These are phyloP conservation scores for Dicerorhinus sumatrensis DNA, from an alignment of 2,113 vertebrate genomes.

Conservation along the genomic window DNA sequence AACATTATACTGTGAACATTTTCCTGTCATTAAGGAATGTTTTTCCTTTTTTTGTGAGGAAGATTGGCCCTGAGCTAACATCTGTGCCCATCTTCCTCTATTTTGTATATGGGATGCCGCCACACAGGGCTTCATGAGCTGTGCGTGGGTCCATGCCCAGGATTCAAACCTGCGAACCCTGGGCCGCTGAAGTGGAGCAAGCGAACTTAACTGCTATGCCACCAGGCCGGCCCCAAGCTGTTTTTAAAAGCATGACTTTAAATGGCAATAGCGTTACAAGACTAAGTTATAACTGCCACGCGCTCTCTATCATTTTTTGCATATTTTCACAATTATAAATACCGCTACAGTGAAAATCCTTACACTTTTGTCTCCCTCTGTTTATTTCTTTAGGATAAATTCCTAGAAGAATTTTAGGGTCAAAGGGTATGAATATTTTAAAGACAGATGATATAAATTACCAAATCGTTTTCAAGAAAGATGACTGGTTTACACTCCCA, in stretches of 20 bases:
- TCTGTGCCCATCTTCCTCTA: too few relatives aligned
- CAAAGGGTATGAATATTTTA: not conserved
- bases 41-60: too few relatives aligned
- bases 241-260: not conserved
- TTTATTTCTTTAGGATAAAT: not conserved
- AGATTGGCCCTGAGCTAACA: too few relatives aligned
- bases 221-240: too few relatives aligned
- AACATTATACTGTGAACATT: not conserved
- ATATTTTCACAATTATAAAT: accelerated
- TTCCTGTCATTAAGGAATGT: not conserved
- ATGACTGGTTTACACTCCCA: accelerated
- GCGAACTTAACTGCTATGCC: too few relatives aligned
- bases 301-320: not conserved
- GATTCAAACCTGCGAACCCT: too few relatives aligned
- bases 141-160: too few relatives aligned
- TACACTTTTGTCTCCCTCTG: not conserved
- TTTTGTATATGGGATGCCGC: too few relatives aligned
- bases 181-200: too few relatives aligned
- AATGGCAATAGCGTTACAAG: too few relatives aligned
- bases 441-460: not conserved
- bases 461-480: not conserved
- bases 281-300: accelerated
- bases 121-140: too few relatives aligned
- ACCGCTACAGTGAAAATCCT: not conserved
- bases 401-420: not conserved